These are phyloP conservation scores for Panulirus ornatus DNA, from an alignment of 1,140 invertebrate genomes.

Conservation along the genomic window DNA sequence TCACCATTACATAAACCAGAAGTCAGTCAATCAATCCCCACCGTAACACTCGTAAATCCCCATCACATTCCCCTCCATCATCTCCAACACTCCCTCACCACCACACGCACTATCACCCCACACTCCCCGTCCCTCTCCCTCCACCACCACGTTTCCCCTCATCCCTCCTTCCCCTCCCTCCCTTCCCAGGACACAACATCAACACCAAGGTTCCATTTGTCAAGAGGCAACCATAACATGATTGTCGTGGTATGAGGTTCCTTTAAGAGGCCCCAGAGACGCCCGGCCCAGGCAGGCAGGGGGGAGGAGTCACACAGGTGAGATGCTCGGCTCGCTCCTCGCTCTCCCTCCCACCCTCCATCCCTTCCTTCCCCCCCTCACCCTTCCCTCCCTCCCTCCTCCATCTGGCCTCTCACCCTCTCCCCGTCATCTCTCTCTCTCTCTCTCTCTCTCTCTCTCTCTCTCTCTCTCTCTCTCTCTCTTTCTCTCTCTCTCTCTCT, in stretches of 20 bases:
- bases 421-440: too few species aligned
- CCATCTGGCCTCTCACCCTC: too few species aligned
- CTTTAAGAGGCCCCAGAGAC: too few species aligned
- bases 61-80: not conserved
- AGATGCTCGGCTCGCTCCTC: too few species aligned
- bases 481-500: constrained; percentile 19
- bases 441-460: constrained; percentile 36
- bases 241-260: too few species aligned
- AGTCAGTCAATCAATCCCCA: too few species aligned
- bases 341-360: too few species aligned
- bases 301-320: not conserved
- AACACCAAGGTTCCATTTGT: not conserved
- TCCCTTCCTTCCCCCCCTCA: too few species aligned
- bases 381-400: too few species aligned
- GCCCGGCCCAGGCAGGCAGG: too few species aligned
- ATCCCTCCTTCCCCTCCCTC: not conserved
- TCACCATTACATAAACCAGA: not conserved
- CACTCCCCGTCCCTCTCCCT: not conserved
- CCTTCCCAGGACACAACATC: not conserved
- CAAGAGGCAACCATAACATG: not conserved
- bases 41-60: too few species aligned
- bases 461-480: constrained; percentile 26
- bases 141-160: not conserved
- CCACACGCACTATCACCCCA: too few species aligned
- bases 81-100: not conserved